Conservation (phyloP, 2,888 invertebrate species). For the Bembecia ichneumoniformis region DNA sequence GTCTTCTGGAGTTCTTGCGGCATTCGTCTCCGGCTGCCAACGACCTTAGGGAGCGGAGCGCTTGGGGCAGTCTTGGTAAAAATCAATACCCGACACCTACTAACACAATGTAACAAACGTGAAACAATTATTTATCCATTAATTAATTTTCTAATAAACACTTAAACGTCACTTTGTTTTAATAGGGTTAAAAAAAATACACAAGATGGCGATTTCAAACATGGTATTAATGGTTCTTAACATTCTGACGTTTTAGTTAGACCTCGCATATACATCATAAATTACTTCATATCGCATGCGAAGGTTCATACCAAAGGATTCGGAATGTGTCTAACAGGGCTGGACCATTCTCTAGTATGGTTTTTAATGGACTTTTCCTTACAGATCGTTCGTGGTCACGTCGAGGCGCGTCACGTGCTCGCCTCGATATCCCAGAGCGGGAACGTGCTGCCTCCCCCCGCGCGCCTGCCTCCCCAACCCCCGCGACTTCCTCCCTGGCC, state of each 20-base stretch:
- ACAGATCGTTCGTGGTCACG: constrained; percentile 91
- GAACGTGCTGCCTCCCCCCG: constrained; percentile 79
- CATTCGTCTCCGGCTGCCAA: constrained; percentile 80
- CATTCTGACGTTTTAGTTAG: too few species aligned
- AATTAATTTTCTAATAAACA: too few species aligned
- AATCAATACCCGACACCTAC: constrained; percentile 3
- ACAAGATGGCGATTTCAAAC: too few species aligned
- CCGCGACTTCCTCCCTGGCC: constrained; percentile 56
- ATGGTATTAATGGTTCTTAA: too few species aligned
- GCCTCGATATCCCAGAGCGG: constrained; percentile 87
- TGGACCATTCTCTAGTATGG: neutral
- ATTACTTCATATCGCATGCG: neutral
- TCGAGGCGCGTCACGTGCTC: constrained; percentile 85
- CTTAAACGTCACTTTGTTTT: too few species aligned
- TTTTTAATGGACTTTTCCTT: neutral
- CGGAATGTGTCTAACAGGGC: neutral
- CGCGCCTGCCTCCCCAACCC: constrained; percentile 75
- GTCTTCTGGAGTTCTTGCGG: constrained; percentile 87
- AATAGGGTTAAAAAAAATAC: too few species aligned
- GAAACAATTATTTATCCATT: too few species aligned
- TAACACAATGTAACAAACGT: too few species aligned
- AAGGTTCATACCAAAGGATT: too few species aligned
- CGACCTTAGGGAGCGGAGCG: constrained; percentile 81
- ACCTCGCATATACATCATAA: too few species aligned
- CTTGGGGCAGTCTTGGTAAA: constrained; percentile 87